Percentiles rank a stretch among this genome's conserved stretches.
phyloP scores from a whole-genome alignment of 2,113 vertebrate genomes.

The Oxygymnocypris stewartii region DNA sequence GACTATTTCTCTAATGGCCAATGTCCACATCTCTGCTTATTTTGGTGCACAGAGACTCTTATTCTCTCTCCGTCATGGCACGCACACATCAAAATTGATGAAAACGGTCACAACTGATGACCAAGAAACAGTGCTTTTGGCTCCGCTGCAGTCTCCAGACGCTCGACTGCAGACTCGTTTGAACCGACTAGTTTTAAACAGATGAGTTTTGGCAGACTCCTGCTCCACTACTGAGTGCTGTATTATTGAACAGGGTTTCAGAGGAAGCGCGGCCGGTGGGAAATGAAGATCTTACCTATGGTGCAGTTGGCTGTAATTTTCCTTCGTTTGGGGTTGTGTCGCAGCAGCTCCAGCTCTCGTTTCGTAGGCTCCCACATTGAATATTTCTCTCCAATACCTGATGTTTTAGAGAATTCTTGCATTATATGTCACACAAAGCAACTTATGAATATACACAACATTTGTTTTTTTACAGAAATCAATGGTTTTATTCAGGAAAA shows the following conservation, averaged over 20 bases:
- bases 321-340: constrained; percentile 97
- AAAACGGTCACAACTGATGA: neutral
- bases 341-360: constrained; percentile 94
- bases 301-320: constrained; percentile 99
- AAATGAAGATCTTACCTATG: constrained; percentile 82
- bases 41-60: neutral
- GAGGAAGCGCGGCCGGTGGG: neutral
- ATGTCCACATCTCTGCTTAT: neutral
- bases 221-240: neutral
- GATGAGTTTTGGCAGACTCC: neutral
- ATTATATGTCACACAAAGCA: constrained; percentile 15
- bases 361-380: constrained; percentile 99
- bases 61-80: neutral
- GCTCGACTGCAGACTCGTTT: neutral
- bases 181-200: neutral
- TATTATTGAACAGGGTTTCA: neutral
- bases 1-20: constrained; percentile 19
- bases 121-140: constrained; percentile 3
- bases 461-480: neutral
- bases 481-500: neutral
- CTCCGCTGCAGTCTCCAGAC: constrained; percentile 23
- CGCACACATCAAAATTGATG: neutral
- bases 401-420: neutral
- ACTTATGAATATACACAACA: constrained; percentile 14
- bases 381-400: constrained; percentile 97